phyloP scores from a whole-genome alignment of 2,888 invertebrate genomes.

The Ellobium chinense region DNA sequence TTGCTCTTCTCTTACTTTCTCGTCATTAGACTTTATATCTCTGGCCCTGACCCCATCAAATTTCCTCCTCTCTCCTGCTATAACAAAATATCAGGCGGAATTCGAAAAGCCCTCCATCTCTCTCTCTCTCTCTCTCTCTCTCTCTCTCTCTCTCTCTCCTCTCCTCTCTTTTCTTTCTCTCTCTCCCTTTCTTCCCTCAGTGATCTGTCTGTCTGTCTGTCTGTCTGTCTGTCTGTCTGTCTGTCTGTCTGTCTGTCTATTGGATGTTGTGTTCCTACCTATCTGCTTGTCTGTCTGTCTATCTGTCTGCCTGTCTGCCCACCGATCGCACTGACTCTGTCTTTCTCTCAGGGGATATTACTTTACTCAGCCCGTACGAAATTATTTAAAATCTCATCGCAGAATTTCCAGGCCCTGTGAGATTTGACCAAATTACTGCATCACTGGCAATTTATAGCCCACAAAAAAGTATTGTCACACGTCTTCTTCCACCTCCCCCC shows the following conservation, averaged over 20 bases:
- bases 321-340: too few species aligned
- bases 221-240: neutral
- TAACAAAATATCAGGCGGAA: too few species aligned
- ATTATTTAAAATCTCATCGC: too few species aligned
- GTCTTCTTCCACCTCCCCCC: too few species aligned
- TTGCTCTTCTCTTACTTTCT: neutral
- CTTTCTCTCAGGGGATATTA: too few species aligned
- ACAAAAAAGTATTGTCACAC: too few species aligned
- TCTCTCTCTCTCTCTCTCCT: neutral
- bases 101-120: too few species aligned
- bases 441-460: too few species aligned
- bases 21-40: neutral
- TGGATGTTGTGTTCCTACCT: neutral
- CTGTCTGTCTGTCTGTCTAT: neutral
- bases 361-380: too few species aligned
- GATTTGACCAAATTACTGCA: too few species aligned
- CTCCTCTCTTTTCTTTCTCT: neutral
- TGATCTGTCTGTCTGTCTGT: neutral
- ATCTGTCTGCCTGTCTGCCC: neutral
- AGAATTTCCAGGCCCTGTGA: too few species aligned
- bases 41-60: neutral
- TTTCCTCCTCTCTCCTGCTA: neutral
- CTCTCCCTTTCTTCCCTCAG: neutral
- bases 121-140: conserved; percentile 13
- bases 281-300: neutral